Percentiles rank a stretch among this genome's conserved stretches.
phyloP scores from a whole-genome alignment of 2,113 vertebrate genomes.

The Lepisosteus oculatus region DNA sequence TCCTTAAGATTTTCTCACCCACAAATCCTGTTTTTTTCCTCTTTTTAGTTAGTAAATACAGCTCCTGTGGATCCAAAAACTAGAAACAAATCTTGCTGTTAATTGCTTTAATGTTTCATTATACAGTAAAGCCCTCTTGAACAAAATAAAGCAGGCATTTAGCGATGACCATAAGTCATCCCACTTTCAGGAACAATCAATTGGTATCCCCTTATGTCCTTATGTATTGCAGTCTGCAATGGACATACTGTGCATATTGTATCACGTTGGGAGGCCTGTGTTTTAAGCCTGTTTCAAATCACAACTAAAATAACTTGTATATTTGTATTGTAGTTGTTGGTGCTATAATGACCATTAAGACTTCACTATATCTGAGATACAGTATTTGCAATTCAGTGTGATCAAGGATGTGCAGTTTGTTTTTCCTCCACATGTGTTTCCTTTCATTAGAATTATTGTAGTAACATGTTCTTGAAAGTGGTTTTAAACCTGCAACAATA shows the following conservation, averaged over 20 bases:
- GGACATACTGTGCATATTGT: constrained; percentile 2
- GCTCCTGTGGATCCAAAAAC: not conserved
- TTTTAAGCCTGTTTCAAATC: not conserved
- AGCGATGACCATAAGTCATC: not conserved
- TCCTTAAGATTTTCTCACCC: not conserved
- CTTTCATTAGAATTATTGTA: too few relatives aligned
- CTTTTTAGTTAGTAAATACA: not conserved
- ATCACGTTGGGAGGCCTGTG: not conserved
- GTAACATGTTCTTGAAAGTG: too few relatives aligned
- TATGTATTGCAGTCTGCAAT: not conserved
- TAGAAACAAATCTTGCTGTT: not conserved
- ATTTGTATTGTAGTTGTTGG: too few relatives aligned
- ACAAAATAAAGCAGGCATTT: not conserved
- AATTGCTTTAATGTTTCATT: constrained; percentile 11
- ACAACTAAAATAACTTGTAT: too few relatives aligned
- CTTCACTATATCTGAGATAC: too few relatives aligned
- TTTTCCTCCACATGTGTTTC: too few relatives aligned
- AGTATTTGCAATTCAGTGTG: too few relatives aligned
- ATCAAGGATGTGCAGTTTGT: too few relatives aligned
- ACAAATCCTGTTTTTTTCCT: not conserved
- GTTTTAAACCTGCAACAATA: too few relatives aligned
- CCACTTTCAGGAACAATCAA: not conserved
- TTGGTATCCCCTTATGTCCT: too few relatives aligned
- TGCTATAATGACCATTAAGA: too few relatives aligned
- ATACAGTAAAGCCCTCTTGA: not conserved